These are phyloP conservation scores for Shargacucullia verbasci DNA, from an alignment of 2,888 invertebrate species.

Conservation along the genomic window DNA sequence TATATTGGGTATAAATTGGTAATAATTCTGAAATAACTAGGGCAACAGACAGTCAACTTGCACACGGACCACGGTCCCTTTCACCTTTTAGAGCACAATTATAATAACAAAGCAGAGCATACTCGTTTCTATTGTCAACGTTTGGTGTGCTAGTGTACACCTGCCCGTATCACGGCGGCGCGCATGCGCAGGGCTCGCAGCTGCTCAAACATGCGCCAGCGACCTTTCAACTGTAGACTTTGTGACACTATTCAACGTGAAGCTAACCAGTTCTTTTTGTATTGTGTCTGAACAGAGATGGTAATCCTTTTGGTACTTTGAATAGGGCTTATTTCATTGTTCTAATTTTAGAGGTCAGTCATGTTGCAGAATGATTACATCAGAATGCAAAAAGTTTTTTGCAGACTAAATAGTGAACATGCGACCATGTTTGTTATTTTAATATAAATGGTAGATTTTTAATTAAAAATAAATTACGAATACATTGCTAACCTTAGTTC, in stretches of 20 bases:
- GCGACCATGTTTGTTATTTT: no score
- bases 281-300: neutral
- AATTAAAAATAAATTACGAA: no score
- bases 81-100: conserved; percentile 27
- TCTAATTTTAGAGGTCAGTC: no score
- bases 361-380: neutral
- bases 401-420: no score
- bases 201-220: conserved; percentile 65
- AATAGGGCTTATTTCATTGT: neutral
- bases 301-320: conserved; percentile 15
- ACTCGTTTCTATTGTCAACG: conserved; percentile 41
- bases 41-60: no score
- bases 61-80: neutral
- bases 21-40: no score
- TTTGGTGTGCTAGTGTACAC: conserved; percentile 66
- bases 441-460: no score
- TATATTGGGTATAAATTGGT: no score
- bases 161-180: conserved; percentile 74
- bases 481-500: no score
- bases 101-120: conserved; percentile 62
- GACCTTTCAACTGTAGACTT: conserved; percentile 68
- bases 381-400: no score
- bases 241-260: conserved; percentile 36
- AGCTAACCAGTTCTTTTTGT: conserved; percentile 53
- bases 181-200: conserved; percentile 68